A percentile compares a stretch with the other conserved stretches of the same genome.
Conservation (phyloP, 2,113 vertebrate species). For the Pseudorhombus dupliciocellatus region DNA sequence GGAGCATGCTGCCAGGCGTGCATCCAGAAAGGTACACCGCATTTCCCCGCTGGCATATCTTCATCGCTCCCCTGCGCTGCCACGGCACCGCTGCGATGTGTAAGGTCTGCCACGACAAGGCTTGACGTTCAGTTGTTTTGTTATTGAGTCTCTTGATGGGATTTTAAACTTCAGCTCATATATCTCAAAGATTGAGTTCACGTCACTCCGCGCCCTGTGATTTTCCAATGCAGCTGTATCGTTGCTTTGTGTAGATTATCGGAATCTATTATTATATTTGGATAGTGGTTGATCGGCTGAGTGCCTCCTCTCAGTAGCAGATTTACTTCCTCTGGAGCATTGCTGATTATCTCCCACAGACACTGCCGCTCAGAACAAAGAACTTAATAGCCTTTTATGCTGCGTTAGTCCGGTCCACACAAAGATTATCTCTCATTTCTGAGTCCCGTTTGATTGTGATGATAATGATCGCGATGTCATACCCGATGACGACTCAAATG, state of each 20-base stretch:
- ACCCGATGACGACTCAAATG: slow-evolving; percentile 14
- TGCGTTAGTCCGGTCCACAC: neutral
- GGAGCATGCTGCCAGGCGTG: slow-evolving; percentile 17
- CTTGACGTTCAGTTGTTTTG: neutral
- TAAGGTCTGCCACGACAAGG: neutral
- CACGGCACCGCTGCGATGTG: slow-evolving; percentile 9
- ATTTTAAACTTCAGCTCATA: neutral
- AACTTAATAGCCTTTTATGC: slow-evolving; percentile 13
- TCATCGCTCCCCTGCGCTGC: slow-evolving; percentile 6
- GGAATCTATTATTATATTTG: slow-evolving; percentile 1
- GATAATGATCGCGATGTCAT: slow-evolving; percentile 41
- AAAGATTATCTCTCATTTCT: slow-evolving; percentile 6
- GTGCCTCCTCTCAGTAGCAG: neutral
- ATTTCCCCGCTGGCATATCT: slow-evolving; percentile 16
- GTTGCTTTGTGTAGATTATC: neutral
- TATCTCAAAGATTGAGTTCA: neutral
- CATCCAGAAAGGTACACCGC: slow-evolving; percentile 16
- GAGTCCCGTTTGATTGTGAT: slow-evolving; percentile 8
- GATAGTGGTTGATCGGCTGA: neutral
- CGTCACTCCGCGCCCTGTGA: neutral
- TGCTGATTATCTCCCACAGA: slow-evolving; percentile 1
- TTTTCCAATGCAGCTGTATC: neutral
- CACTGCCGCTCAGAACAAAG: slow-evolving; percentile 12
- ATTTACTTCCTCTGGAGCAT: neutral
- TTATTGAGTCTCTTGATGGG: neutral